Evolutionary conservation across 1,140 invertebrate species (phyloP).

Genomic region (Microplitis demolitor): DNA sequence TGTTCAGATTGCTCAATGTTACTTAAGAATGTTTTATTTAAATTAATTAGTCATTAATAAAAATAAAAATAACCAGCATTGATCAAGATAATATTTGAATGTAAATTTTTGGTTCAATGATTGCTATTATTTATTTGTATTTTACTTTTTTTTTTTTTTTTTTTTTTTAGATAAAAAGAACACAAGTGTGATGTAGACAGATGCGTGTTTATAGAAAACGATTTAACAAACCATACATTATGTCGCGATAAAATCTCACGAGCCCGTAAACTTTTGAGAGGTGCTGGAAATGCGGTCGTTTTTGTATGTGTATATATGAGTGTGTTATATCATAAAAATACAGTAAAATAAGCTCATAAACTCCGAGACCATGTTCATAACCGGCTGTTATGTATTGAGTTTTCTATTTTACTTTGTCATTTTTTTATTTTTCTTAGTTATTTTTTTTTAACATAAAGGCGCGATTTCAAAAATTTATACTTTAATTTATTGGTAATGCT

Average conservation of each 20-base stretch:
- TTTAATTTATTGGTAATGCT: neutral
- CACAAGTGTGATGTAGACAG: slow-evolving; percentile 14
- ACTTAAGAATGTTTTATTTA: neutral
- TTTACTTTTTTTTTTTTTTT: neutral
- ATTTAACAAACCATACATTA: slow-evolving; percentile 63
- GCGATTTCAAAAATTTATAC: too few species aligned
- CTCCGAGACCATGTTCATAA: slow-evolving; percentile 35
- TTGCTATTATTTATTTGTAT: too few species aligned
- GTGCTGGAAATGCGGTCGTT: slow-evolving; percentile 33
- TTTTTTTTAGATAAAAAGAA: neutral
- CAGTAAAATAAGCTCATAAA: slow-evolving; percentile 63
- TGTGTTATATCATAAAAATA: slow-evolving; percentile 61
- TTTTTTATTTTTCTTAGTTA: neutral
- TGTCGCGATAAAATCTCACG: slow-evolving; percentile 59
- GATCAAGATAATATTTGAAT: too few species aligned
- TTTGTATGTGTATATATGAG: too few species aligned
- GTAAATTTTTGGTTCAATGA: too few species aligned
- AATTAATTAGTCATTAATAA: too few species aligned
- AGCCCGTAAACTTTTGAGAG: slow-evolving; percentile 57
- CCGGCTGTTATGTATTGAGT: slow-evolving; percentile 28
- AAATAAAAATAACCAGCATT: too few species aligned
- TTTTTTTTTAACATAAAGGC: neutral
- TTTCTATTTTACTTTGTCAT: slow-evolving; percentile 21
- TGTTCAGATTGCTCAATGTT: too few species aligned
- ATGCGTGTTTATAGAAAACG: slow-evolving; percentile 38